These are phyloP conservation scores for Bombus haemorrhoidalis DNA, from an alignment of 1,140 invertebrate species.

Conservation along the genomic window DNA sequence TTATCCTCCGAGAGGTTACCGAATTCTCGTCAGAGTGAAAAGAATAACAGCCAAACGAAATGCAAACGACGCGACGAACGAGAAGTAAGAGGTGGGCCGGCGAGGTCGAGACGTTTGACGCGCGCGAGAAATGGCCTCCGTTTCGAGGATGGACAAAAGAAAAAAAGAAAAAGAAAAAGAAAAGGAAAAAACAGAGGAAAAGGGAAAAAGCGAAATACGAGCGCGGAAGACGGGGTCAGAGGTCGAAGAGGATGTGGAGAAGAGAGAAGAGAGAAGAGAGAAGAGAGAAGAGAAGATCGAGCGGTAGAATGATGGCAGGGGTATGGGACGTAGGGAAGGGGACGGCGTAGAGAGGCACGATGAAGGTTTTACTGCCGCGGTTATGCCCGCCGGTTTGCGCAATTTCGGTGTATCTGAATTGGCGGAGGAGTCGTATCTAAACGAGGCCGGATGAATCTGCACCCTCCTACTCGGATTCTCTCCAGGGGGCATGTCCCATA, in stretches of 20 bases:
- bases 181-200: background rate
- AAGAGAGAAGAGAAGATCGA: background rate
- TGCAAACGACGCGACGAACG: background rate
- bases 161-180: too few species aligned
- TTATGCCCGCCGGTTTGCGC: slow-evolving; percentile 67
- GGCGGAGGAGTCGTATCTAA: slow-evolving; percentile 68
- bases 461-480: slow-evolving; percentile 26
- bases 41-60: background rate
- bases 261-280: slow-evolving; percentile 5
- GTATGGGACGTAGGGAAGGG: background rate
- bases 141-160: background rate
- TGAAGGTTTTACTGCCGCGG: slow-evolving; percentile 69
- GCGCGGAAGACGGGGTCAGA: slow-evolving; percentile 1
- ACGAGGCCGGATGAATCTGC: slow-evolving; percentile 67
- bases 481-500: slow-evolving; percentile 54
- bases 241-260: slow-evolving; percentile 12
- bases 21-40: background rate
- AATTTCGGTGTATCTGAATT: slow-evolving; percentile 72
- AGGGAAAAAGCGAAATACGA: slow-evolving; percentile 25
- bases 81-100: too few species aligned
- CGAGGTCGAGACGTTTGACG: slow-evolving; percentile 8
- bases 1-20: too few species aligned
- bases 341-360: slow-evolving; percentile 46
- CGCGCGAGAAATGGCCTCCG: slow-evolving; percentile 23
- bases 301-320: background rate